Base-by-base conservation (phyloP, 1,140 invertebrate species). In the Phortica variegata region DNA sequence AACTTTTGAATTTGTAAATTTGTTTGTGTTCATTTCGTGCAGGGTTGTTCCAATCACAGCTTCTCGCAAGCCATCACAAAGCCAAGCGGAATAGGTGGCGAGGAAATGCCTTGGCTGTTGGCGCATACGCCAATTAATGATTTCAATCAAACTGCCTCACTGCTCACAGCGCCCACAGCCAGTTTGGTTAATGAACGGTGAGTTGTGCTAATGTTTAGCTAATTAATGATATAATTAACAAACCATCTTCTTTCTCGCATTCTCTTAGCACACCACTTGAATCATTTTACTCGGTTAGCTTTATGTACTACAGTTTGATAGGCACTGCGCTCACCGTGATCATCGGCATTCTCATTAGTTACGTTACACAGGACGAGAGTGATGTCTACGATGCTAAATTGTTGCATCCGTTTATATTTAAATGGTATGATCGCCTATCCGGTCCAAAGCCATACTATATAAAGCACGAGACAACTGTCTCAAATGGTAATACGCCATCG, bases 261-360 rank as follows among this genome's bases (percentile, higher is more conserved):
- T 66, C 60, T 79, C 78, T 13, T 62, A 84, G 83, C 18, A 79
- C 82, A 52, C 68, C 80, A 13, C 38, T 87, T 7, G 77, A 82
- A 15, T 75, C 77, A 12, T 65, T 87, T 7, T 87, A 87, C 57
- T 81, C 82, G 5, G 82, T 87, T 29, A 86, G 85, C 4, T 89
- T 87, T 60, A 89, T 89, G 87, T 89, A 88, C 65, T 88, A 89
- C 62, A 84, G 85, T 17, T 63, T 87, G 3, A 79, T 88, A 31
- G 87, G 86, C 2, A 87, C 85, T 39, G 54, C 83, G 10, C 79
- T 86, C 16, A 87, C 86, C 0, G 77, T 89, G 0, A 43, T 83
- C 3, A 73, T 87, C 19, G 86, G 86, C 1, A 81, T 82, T 5
- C 65, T 86, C 6, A 79, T 87, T 17, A 88, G 86, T 62, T 80